Conservation (phyloP, 2,113 vertebrate species). For the pig (Sus scrofa) region T2T-Sscrofa CM000824.6:149924001-149924500, state of each 20-base stretch:
- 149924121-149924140: constrained; percentile 27
- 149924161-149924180: constrained; percentile 62
- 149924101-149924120: constrained; percentile 43
- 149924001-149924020: constrained; percentile 13
- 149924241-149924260: constrained; percentile 73
- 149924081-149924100: constrained; percentile 68
- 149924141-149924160: not conserved
- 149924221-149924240: constrained; percentile 33
- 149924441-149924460: constrained; percentile 72
- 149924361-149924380: constrained; percentile 82
- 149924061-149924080: constrained; percentile 65
- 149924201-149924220: constrained; percentile 37
- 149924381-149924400: constrained; percentile 79
- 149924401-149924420: constrained; percentile 62
- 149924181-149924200: not conserved
- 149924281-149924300: constrained; percentile 81
- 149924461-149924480: not conserved
- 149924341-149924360: constrained; percentile 72
- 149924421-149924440: constrained; percentile 66
- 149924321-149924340: constrained; percentile 82
- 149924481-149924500: constrained; percentile 55
- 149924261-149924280: constrained; percentile 74
- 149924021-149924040: constrained; percentile 36
- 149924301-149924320: constrained; percentile 77
- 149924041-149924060: constrained; percentile 61